Evolutionary conservation across 1,140 invertebrate species (phyloP).

Genomic region (Drosophila subpulchrella): DNA sequence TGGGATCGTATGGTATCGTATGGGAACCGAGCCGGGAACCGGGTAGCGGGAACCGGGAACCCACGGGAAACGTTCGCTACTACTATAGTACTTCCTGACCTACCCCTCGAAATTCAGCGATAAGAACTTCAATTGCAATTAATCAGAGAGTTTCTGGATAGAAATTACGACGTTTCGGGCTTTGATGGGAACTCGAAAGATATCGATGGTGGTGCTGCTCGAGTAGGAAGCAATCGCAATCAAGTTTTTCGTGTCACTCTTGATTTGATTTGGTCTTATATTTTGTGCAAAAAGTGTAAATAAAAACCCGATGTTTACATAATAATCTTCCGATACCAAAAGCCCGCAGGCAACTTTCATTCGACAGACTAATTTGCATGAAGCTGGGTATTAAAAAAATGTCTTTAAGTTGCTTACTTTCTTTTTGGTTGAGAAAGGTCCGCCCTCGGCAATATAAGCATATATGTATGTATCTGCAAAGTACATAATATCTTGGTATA

Average conservation of each 20-base stretch:
- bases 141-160: conserved; percentile 15
- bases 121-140: conserved; percentile 49
- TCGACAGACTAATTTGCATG: conserved; percentile 40
- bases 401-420: conserved; percentile 55
- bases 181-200: conserved; percentile 2
- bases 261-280: conserved; percentile 5
- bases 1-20: not conserved
- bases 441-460: conserved; percentile 7
- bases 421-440: conserved; percentile 76
- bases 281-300: conserved; percentile 5
- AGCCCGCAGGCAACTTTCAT: conserved; percentile 48
- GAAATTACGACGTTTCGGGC: not conserved
- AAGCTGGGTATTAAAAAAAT: conserved; percentile 10
- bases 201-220: not conserved
- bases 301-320: conserved; percentile 57
- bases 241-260: conserved; percentile 24
- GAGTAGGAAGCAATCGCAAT: conserved; percentile 25
- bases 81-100: conserved; percentile 42
- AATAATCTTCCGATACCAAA: conserved; percentile 29
- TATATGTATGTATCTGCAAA: conserved; percentile 1
- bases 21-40: not conserved
- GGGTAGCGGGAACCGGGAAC: not conserved
- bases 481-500: not conserved
- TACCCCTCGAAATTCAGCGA: conserved; percentile 45
- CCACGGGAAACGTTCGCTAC: conserved; percentile 16